Percentiles rank a stretch among this genome's conserved stretches.
These are phyloP conservation scores for Glaucidium brasilianum DNA, from an alignment of 2,113 vertebrate genomes.

Conservation along the genomic window DNA sequence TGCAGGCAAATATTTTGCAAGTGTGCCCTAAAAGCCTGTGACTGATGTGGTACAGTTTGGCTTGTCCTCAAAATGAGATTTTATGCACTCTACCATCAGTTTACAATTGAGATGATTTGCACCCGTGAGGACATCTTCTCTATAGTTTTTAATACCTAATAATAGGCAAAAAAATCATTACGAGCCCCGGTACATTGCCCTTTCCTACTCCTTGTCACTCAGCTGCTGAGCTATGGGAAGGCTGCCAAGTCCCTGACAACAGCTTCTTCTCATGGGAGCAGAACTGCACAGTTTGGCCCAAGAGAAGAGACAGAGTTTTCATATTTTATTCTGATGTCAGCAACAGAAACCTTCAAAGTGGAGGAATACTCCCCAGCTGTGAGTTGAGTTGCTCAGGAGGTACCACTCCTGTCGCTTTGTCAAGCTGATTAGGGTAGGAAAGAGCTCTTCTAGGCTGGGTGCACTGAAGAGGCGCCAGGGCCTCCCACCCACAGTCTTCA, in stretches of 20 bases:
- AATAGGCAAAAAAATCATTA: not conserved
- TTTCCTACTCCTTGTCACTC: slow-evolving; percentile 23
- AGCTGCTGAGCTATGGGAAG: not conserved
- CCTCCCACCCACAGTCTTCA: slow-evolving; percentile 62
- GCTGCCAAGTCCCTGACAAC: not conserved
- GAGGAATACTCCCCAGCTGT: not conserved
- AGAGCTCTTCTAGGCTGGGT: slow-evolving; percentile 25
- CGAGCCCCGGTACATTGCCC: not conserved
- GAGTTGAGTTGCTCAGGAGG: slow-evolving; percentile 36
- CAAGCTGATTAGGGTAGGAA: slow-evolving; percentile 9
- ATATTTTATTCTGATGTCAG: slow-evolving; percentile 54
- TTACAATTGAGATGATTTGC: not conserved
- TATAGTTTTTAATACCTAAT: not conserved
- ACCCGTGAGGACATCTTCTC: not conserved
- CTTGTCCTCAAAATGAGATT: not conserved
- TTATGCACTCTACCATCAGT: not conserved
- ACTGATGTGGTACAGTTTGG: not conserved
- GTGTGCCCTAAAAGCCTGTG: not conserved
- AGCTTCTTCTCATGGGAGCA: not conserved
- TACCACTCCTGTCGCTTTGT: slow-evolving; percentile 56
- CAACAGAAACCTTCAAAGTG: slow-evolving; percentile 66
- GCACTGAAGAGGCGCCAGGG: slow-evolving; percentile 33
- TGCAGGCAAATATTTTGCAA: not conserved
- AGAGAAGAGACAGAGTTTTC: slow-evolving; percentile 3
- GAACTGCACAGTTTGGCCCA: not conserved